These are phyloP conservation scores for Podarcis lilfordi DNA, from an alignment of 2,797 vertebrate genomes.

Conservation along the genomic window DNA sequence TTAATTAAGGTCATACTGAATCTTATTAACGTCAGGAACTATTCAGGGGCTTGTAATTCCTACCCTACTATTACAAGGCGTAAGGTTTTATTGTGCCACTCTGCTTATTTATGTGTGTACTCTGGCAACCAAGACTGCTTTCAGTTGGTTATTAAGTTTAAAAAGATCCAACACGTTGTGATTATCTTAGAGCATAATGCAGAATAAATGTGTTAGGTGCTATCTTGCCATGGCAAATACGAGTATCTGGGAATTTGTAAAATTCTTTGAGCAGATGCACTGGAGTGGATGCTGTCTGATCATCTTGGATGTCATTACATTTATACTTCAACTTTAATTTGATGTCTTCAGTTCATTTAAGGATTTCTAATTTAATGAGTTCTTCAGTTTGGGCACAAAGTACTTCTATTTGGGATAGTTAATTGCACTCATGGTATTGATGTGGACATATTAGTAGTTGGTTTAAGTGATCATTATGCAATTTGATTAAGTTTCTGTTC, in stretches of 20 bases:
- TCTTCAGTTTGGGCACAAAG: constrained; percentile 9
- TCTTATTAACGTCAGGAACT: neutral
- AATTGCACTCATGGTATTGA: constrained; percentile 29
- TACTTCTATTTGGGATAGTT: constrained; percentile 5
- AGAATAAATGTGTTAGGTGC: neutral
- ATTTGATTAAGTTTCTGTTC: constrained; percentile 28
- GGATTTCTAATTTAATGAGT: constrained; percentile 7
- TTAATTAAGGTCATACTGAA: constrained; percentile 27
- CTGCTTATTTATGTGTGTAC: neutral
- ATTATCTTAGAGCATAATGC: constrained; percentile 23
- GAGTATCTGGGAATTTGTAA: neutral
- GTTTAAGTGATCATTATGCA: constrained; percentile 10
- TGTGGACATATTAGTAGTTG: constrained; percentile 7
- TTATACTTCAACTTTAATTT: constrained; percentile 22
- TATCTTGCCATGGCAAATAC: constrained; percentile 8
- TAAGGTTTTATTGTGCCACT: neutral
- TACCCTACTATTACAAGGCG: neutral
- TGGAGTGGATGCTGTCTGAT: too few relatives aligned
- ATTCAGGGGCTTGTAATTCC: neutral
- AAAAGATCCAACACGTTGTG: neutral
- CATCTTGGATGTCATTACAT: neutral
- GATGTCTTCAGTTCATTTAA: constrained; percentile 30
- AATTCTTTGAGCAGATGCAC: constrained; percentile 2
- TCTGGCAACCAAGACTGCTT: neutral
- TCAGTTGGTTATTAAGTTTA: neutral